phyloP scores from a whole-genome alignment of 2,797 vertebrate genomes.

The Halcyon leucocephala region DNA sequence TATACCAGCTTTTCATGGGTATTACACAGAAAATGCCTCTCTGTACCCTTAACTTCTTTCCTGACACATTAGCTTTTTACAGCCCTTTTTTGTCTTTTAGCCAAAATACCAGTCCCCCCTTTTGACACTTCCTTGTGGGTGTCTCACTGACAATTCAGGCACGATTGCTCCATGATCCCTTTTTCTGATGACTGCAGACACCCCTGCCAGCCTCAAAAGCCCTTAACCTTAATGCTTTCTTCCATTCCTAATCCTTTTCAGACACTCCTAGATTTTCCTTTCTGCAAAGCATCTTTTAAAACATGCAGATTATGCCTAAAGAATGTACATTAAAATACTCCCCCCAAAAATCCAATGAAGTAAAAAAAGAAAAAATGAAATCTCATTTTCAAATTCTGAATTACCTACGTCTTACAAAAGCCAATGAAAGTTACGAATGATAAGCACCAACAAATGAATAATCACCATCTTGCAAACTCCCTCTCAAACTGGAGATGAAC shows the following conservation, averaged over 20 bases:
- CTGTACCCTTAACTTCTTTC: background rate
- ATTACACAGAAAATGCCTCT: background rate
- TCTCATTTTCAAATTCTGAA: background rate
- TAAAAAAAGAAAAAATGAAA: background rate
- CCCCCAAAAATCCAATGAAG: background rate
- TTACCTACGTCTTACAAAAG: background rate
- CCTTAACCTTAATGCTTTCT: background rate
- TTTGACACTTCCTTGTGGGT: background rate
- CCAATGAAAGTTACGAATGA: background rate
- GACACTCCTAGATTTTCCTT: background rate
- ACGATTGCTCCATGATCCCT: background rate
- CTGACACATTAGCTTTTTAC: background rate
- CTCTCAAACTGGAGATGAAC: background rate
- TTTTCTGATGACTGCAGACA: background rate
- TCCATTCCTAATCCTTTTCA: background rate
- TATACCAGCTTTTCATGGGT: background rate
- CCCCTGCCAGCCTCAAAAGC: background rate
- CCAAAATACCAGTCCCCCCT: background rate
- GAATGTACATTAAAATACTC: background rate
- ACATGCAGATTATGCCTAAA: background rate
- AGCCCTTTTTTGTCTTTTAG: background rate
- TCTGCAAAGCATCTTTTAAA: background rate
- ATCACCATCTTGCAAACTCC: background rate
- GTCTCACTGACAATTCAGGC: background rate
- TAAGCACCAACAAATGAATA: background rate